phyloP scores from a whole-genome alignment of 2,888 invertebrate species.

The Pollenia griseotomentosa region DNA sequence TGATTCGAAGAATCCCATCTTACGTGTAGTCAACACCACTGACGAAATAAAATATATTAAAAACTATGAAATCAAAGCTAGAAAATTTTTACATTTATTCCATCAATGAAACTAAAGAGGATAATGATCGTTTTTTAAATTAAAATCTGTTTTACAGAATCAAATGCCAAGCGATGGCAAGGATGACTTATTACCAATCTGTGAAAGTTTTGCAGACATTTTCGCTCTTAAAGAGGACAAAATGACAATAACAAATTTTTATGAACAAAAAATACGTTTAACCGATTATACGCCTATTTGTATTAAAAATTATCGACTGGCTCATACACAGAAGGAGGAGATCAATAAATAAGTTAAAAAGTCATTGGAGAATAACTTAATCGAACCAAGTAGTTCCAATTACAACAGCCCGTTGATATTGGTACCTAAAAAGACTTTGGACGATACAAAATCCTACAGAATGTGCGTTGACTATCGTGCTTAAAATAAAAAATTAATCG shows the following conservation, averaged over 20 bases:
- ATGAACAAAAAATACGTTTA: slow-evolving; percentile 26
- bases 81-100: slow-evolving; percentile 23
- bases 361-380: slow-evolving; percentile 10
- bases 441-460: neutral
- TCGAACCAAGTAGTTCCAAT: slow-evolving; percentile 21
- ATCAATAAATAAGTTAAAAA: slow-evolving; percentile 21
- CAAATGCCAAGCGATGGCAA: slow-evolving; percentile 9
- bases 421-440: slow-evolving; percentile 17
- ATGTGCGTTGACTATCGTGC: neutral
- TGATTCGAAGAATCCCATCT: neutral
- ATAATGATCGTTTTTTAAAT: neutral
- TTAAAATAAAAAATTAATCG: neutral
- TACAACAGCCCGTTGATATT: too few relatives aligned
- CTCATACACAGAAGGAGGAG: slow-evolving; percentile 17
- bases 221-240: slow-evolving; percentile 32
- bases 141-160: neutral
- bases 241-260: slow-evolving; percentile 13
- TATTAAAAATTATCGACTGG: slow-evolving; percentile 22
- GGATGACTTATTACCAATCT: slow-evolving; percentile 9
- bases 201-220: slow-evolving; percentile 16
- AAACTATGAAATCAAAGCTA: neutral
- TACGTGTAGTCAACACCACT: slow-evolving; percentile 12
- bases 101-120: neutral
- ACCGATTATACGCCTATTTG: neutral
- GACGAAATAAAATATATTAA: neutral